Conservation (phyloP, 1,140 invertebrate genomes). For the Trichonephila clavipes region DNA sequence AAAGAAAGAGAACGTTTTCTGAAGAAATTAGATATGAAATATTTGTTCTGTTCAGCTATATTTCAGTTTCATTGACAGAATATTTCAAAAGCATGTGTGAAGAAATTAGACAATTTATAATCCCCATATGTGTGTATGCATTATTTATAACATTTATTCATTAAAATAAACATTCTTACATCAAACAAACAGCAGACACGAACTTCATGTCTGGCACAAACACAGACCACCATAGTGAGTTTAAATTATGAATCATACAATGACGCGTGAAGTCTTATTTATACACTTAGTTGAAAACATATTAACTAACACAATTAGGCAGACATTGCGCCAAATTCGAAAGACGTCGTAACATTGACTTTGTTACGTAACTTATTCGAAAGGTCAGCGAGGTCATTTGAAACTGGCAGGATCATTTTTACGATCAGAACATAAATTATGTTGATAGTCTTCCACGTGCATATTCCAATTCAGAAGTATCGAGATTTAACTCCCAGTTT, state of each 20-base stretch:
- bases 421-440: slow-evolving; percentile 60
- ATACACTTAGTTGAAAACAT: background rate
- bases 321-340: background rate
- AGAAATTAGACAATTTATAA: background rate
- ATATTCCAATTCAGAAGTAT: slow-evolving; percentile 43
- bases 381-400: slow-evolving; percentile 27
- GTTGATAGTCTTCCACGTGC: slow-evolving; percentile 8
- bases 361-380: slow-evolving; percentile 11
- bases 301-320: background rate
- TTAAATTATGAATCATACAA: background rate
- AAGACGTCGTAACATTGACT: slow-evolving; percentile 8
- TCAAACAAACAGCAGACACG: no score
- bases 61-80: background rate
- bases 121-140: background rate
- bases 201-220: background rate
- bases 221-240: background rate
- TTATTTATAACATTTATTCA: no score
- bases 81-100: background rate
- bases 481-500: background rate
- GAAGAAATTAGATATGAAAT: background rate
- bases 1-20: no score
- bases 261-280: background rate
- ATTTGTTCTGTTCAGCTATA: background rate
- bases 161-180: no score
- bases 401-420: slow-evolving; percentile 27